These are phyloP conservation scores for Cephus sareptanus DNA, from an alignment of 2,888 invertebrate genomes.

Conservation along the genomic window DNA sequence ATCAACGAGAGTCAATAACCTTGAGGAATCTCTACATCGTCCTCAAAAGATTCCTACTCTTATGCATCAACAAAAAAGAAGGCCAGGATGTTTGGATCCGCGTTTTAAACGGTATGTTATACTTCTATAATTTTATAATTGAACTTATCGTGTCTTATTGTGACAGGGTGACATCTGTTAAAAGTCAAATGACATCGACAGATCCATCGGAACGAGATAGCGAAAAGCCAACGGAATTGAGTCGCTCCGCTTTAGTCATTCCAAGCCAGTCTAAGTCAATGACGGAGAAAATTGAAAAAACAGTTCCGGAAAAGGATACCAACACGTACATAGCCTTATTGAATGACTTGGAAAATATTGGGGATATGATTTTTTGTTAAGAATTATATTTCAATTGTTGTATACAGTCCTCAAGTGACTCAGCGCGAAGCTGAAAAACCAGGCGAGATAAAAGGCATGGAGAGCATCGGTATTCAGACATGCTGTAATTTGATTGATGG, in stretches of 20 bases:
- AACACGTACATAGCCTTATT: constrained; percentile 28
- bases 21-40: neutral
- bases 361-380: neutral
- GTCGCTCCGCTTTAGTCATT: constrained; percentile 25
- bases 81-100: constrained; percentile 52
- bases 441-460: constrained; percentile 37
- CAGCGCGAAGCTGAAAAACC: constrained; percentile 39
- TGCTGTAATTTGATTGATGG: neutral
- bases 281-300: constrained; percentile 23
- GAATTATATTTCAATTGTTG: neutral
- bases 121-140: constrained; percentile 1
- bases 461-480: constrained; percentile 39
- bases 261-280: constrained; percentile 23
- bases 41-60: constrained; percentile 8
- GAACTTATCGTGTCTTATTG: neutral
- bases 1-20: constrained; percentile 6
- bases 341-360: neutral
- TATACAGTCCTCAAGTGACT: constrained; percentile 32
- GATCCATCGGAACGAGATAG: constrained; percentile 26
- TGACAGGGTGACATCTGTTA: constrained; percentile 33
- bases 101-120: constrained; percentile 53
- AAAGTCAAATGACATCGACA: constrained; percentile 36
- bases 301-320: constrained; percentile 30
- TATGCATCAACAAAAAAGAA: constrained; percentile 29
- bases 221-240: constrained; percentile 25